Base-by-base conservation (phyloP, 2,888 invertebrate genomes). In the Papilio demoleus region DNA sequence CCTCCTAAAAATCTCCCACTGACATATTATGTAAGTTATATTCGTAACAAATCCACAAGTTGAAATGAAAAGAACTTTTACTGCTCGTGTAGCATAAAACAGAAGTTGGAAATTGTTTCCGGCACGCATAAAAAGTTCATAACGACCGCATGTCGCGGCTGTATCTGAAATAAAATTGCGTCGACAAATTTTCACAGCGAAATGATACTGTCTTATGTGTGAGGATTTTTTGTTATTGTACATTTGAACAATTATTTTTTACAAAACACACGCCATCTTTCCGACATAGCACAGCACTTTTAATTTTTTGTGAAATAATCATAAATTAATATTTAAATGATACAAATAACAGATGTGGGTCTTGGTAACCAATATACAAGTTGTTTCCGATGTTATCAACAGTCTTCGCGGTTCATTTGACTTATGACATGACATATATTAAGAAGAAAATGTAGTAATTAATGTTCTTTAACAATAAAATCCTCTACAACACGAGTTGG, bases 111-210 rank as follows among this genome's bases (percentile, higher is more conserved):
- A 66, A 60, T 66, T 65, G 66, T 66, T 66, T 66, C 60, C 66
- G 66, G 66, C 60, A 66, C 66, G 66, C 59, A 60, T 66, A 66
- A 66, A 66, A 66, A 66, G 66, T 66, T 66, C 47, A 66, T 66
- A 66, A 66, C 66, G 66, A 66, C 50, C 66, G 66, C 59, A 50
- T 50, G 66, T 66, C 59, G 60, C 60, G 36, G 59, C 65, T 65
- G 65, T 65, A 42, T 65, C 34, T 66, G 50, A 66, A 60, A 66
- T 60, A 60, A 66, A 66, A 66, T 60, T 58, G 47, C 47, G 65
- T 42, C 58, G 47, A 45, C 65, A 66, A 66, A 66, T 59, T 59
- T 59, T 59, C 65, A 59, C 65, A 47, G 59, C 47, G 58, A 40
- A 59, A 66, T 34, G 58, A 59, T 65, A 38, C 56, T 65, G 22